phyloP scores from a whole-genome alignment of 2,113 vertebrate genomes.

The Procavia capensis region DNA sequence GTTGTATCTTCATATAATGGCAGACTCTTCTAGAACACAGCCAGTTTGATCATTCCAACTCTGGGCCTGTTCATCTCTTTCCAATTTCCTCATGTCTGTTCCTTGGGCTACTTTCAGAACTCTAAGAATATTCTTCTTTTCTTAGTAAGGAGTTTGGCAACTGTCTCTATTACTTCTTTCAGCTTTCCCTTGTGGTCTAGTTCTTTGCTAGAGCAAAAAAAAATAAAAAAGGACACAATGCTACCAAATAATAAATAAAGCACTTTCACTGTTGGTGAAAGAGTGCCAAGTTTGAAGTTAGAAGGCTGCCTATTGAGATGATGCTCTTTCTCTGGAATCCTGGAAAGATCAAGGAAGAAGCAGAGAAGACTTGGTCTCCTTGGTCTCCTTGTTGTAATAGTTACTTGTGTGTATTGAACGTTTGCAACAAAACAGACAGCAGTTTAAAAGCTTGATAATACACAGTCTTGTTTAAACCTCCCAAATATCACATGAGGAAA shows the following conservation, averaged over 20 bases:
- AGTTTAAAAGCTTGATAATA: neutral
- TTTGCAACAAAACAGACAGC: neutral
- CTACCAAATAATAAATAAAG: neutral
- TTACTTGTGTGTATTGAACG: neutral
- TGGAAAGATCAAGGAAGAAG: neutral
- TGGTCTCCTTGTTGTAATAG: fast-evolving
- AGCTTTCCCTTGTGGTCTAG: neutral
- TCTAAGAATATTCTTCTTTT: too few relatives aligned
- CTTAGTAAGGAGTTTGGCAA: neutral
- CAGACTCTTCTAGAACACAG: neutral
- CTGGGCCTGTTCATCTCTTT: neutral
- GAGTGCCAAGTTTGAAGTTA: neutral
- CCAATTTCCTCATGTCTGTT: fast-evolving
- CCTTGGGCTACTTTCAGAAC: neutral
- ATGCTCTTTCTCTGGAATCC: fast-evolving
- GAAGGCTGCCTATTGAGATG: neutral
- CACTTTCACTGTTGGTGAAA: neutral
- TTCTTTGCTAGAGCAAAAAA: neutral
- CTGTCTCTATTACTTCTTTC: neutral
- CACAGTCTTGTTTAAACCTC: neutral
- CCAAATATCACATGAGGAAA: neutral
- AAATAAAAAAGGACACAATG: neutral
- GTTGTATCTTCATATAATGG: fast-evolving
- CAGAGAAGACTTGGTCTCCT: neutral
- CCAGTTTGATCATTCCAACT: neutral